Evolutionary conservation across 2,113 vertebrate species (phyloP).

Genomic region (Sakesphorus luctuosus): DNA sequence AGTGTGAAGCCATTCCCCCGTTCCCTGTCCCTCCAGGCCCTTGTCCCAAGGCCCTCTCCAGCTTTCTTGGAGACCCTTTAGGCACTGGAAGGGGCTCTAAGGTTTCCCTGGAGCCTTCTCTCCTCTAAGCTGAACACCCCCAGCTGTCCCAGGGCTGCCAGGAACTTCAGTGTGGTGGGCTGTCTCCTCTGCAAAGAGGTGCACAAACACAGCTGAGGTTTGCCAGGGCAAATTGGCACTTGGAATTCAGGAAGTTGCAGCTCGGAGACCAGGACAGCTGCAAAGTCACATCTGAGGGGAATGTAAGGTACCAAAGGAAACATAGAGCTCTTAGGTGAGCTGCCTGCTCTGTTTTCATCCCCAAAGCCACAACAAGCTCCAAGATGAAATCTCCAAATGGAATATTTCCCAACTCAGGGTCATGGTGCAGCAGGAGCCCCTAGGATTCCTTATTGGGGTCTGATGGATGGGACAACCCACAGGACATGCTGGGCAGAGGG

Average conservation of each 20-base stretch:
- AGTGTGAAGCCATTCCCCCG: not conserved
- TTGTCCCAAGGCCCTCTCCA: not conserved
- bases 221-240: not conserved
- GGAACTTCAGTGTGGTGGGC: rapidly evolving
- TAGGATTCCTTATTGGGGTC: not conserved
- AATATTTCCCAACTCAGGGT: not conserved
- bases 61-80: not conserved
- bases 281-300: not conserved
- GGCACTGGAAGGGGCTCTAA: not conserved
- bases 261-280: not conserved
- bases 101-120: not conserved
- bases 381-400: rapidly evolving
- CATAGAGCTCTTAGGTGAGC: not conserved
- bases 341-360: not conserved
- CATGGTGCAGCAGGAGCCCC: not conserved
- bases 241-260: not conserved
- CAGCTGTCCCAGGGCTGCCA: not conserved
- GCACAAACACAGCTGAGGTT: not conserved
- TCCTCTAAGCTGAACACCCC: not conserved
- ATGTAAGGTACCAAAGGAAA: rapidly evolving
- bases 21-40: not conserved
- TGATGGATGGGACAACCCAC: rapidly evolving
- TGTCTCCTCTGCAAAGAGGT: not conserved
- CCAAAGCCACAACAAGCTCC: not conserved
- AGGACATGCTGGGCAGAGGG: not conserved